Base-by-base conservation (phyloP, 64 coral and sea anemone species). In the Montipora efflorescens region DNA sequence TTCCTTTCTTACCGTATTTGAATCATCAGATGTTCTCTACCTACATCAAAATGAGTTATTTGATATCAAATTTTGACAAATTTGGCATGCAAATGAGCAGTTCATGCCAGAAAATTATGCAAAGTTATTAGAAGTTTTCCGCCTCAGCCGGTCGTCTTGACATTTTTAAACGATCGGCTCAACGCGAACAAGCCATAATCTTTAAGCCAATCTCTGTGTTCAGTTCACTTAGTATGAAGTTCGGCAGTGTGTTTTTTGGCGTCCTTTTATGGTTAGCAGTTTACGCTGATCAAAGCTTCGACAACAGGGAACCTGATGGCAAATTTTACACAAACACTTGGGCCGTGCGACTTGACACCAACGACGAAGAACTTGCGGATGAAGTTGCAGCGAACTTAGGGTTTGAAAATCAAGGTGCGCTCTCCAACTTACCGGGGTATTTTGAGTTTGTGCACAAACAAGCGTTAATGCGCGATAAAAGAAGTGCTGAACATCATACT, bases 291-390 rank as follows among this genome's bases (percentile, higher is more conserved):
- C 7, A 82, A 43, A 82, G 80, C 23, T 66, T 47, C 55, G 81
- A 88, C 6, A 68, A 57, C 15, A 68, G n/a, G 8, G 75, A 97
- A 59, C 47, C 46, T 21, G 77, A 78, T 28, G 79, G 75, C 11
- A 77, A 85, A 70, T 22, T 73, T 23, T 89, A 66, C 13, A 95
- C 82, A 1, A 87, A 97, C 18, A 28, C 88, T 21, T 91, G 92
- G 79, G 98, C 95, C 12, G 84, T 99, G 45, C 83, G 96, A 93
- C 80, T 99, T 2, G 92, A 94, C 67, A 22, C 88, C 4, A 83
- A 94, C 76, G 98, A 99, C 7, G 85, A 91, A 19, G 15, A 45
- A 3, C 46, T 94, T 3, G 95, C 98, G 48, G 59, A 92, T 19
- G 86, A 94, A 81, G 78, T 99, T 53, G 98, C 98, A 0, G 85